A percentile compares a stretch with the other conserved stretches of the same genome.
Evolutionary conservation across 2,888 invertebrate species (phyloP).

Genomic region (Entomobrya proxima): DNA sequence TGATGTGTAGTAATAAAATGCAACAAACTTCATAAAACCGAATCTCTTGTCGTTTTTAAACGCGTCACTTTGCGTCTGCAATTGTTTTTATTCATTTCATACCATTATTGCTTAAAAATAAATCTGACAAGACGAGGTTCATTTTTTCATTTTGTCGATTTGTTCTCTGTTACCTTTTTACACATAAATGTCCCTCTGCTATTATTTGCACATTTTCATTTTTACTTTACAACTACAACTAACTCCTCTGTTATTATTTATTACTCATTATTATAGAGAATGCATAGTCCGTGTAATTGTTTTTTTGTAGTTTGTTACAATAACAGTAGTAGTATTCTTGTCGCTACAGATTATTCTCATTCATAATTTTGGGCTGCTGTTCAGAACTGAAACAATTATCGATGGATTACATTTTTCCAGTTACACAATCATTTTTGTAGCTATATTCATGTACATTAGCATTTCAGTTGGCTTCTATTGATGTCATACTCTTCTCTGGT

Average conservation of each 20-base stretch:
- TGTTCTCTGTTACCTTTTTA: constrained; percentile 2
- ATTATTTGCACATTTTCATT: neutral
- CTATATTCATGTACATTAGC: no score
- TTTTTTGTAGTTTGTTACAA: constrained; percentile 5
- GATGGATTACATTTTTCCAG: no score
- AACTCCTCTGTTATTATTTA: neutral
- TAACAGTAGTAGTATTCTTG: neutral
- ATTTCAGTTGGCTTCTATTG: no score
- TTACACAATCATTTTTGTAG: no score
- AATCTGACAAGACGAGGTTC: constrained; percentile 68
- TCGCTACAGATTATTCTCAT: no score
- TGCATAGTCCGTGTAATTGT: constrained; percentile 34
- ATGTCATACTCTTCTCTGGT: no score
- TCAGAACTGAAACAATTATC: no score
- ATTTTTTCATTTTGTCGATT: constrained; percentile 43
- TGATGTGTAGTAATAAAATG: no score
- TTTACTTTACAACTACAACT: neutral
- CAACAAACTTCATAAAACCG: no score
- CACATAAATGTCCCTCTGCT: neutral
- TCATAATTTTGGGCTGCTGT: no score
- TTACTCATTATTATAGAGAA: neutral
- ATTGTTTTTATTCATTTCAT: constrained; percentile 36
- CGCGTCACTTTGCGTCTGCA: neutral
- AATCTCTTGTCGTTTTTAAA: neutral
- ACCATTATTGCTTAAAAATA: constrained; percentile 68